Evolutionary conservation across 2,888 invertebrate species (phyloP).

Genomic region (Ctenicera cuprea): DNA sequence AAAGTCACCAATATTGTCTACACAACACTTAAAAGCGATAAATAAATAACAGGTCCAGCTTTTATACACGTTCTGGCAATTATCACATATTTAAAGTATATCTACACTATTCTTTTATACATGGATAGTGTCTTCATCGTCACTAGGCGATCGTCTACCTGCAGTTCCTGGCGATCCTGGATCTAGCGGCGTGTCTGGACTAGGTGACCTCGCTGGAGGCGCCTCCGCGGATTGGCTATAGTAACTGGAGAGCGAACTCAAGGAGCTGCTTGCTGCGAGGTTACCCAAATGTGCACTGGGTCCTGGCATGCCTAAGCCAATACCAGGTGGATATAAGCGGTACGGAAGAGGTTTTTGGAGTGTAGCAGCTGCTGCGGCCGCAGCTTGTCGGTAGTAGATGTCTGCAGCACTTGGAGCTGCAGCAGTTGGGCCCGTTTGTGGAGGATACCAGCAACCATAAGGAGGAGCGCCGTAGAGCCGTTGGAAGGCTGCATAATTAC

Average conservation of each 20-base stretch:
- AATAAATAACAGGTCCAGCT: conserved; percentile 67
- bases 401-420: conserved; percentile 82
- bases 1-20: conserved; percentile 62
- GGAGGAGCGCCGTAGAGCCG: conserved; percentile 89
- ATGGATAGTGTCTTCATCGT: conserved; percentile 80
- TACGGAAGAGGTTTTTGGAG: conserved; percentile 93
- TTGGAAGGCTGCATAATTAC: conserved; percentile 99
- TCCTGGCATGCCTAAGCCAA: conserved; percentile 79
- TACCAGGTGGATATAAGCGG: conserved; percentile 77
- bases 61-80: conserved; percentile 46
- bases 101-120: conserved; percentile 70
- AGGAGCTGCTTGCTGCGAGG: conserved; percentile 81
- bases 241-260: conserved; percentile 76
- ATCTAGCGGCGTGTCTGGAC: conserved; percentile 76
- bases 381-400: conserved; percentile 88
- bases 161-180: conserved; percentile 77
- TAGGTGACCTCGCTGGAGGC: conserved; percentile 72
- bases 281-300: conserved; percentile 81
- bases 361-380: conserved; percentile 83
- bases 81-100: conserved; percentile 51
- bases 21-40: conserved; percentile 68
- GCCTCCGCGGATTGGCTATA: conserved; percentile 76
- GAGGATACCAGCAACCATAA: conserved; percentile 80
- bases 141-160: conserved; percentile 72
- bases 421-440: conserved; percentile 76